phyloP scores from a whole-genome alignment of 1,140 invertebrate species.

The Euura saliciscinereae region DNA sequence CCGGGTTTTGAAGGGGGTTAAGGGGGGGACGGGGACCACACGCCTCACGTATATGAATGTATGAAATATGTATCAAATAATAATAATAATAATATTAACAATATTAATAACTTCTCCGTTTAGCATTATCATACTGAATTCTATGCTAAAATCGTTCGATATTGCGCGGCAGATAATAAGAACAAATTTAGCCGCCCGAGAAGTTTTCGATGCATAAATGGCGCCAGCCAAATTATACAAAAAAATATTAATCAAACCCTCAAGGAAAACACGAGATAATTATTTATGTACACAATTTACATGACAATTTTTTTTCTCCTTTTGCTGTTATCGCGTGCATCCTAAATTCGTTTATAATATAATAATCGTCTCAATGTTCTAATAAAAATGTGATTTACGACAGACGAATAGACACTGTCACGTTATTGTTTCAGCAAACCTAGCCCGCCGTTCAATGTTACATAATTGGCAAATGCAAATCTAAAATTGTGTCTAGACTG shows the following conservation, averaged over 20 bases:
- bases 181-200: not conserved
- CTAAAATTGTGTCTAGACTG: not conserved
- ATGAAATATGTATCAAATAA: not conserved
- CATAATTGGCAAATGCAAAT: not conserved
- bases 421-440: not conserved
- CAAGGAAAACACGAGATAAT: not conserved
- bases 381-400: not conserved
- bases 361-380: not conserved
- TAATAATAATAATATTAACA: not conserved
- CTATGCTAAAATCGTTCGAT: not conserved
- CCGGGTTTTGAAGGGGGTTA: too few relatives aligned
- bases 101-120: not conserved
- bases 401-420: not conserved
- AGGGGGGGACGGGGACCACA: too few relatives aligned
- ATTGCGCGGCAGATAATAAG: not conserved
- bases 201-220: not conserved
- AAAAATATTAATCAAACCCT: not conserved
- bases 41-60: not conserved
- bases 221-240: not conserved
- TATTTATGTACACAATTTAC: conserved; percentile 26
- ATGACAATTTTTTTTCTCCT: conserved; percentile 16
- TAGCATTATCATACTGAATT: not conserved
- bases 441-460: too few relatives aligned
- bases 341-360: not conserved
- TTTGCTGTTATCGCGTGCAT: not conserved